These are phyloP conservation scores for Halichoerus grypus DNA, from an alignment of 2,113 vertebrate genomes.

Conservation along the genomic window DNA sequence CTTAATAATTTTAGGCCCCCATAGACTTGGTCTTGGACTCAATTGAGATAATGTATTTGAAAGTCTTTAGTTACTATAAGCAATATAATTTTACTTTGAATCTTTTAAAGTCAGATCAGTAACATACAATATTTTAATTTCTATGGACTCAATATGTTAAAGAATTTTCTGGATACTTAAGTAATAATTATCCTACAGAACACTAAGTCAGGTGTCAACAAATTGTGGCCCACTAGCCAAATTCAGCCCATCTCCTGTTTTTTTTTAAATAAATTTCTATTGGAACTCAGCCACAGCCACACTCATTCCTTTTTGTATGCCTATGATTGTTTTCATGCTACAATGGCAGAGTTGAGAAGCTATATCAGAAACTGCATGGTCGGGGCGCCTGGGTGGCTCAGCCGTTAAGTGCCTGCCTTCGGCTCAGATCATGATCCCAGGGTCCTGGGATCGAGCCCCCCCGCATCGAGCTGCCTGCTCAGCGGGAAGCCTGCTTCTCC, in stretches of 20 bases:
- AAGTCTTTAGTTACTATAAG: neutral
- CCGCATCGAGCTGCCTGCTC: no score
- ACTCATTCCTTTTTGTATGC: neutral
- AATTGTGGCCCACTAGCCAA: neutral
- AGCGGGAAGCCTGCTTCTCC: no score
- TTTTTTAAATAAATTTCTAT: neutral
- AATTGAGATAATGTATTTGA: neutral
- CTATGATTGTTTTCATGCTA: neutral
- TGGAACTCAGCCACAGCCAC: neutral
- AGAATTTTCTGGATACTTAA: neutral
- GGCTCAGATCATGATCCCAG: no score
- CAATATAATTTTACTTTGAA: neutral
- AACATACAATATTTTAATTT: neutral
- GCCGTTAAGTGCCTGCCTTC: no score
- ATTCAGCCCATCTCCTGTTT: neutral
- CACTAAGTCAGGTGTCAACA: neutral
- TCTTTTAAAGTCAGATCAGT: neutral
- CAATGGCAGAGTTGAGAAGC: neutral
- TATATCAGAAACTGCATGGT: neutral
- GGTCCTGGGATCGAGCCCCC: no score
- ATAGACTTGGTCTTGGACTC: neutral
- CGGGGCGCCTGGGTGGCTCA: no score
- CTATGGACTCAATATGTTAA: neutral
- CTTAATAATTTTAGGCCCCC: neutral
- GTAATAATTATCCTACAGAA: neutral